These are phyloP conservation scores for Strix occidentalis DNA, from an alignment of 2,797 vertebrate species.

Conservation along the genomic window DNA sequence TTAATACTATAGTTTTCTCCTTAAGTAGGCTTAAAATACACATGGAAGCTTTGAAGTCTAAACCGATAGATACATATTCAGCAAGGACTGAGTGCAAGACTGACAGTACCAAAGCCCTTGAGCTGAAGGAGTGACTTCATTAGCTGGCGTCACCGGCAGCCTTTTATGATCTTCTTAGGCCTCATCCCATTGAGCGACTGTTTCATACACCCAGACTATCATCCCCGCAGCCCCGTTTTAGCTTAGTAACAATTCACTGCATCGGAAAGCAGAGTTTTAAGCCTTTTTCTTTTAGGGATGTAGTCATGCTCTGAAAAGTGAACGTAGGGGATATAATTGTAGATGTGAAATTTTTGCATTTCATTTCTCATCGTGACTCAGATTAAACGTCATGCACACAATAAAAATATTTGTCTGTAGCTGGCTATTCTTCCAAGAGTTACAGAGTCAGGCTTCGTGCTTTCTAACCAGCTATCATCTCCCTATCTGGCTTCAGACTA, in stretches of 20 bases:
- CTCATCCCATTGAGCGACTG: rapidly evolving
- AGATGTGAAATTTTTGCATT: neutral
- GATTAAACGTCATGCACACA: neutral
- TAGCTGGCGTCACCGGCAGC: neutral
- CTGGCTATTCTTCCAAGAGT: neutral
- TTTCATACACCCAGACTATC: neutral
- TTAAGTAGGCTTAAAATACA: neutral
- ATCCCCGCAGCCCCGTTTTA: neutral
- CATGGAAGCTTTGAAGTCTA: neutral
- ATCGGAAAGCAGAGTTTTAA: neutral
- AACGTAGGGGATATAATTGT: neutral
- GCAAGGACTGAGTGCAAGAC: neutral
- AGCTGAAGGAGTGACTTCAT: neutral
- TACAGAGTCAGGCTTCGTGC: neutral
- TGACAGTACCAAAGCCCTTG: neutral
- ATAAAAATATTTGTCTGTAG: neutral
- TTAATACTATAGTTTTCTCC: neutral
- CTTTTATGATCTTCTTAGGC: neutral
- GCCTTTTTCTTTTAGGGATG: neutral
- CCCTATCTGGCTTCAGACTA: neutral
- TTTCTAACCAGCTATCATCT: neutral
- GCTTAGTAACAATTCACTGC: neutral
- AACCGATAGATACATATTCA: neutral
- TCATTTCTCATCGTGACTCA: neutral
- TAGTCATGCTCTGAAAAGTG: neutral